These are phyloP conservation scores for Diplosoma virens DNA, from an alignment of 23 tunicate genomes.

Conservation along the genomic window DNA sequence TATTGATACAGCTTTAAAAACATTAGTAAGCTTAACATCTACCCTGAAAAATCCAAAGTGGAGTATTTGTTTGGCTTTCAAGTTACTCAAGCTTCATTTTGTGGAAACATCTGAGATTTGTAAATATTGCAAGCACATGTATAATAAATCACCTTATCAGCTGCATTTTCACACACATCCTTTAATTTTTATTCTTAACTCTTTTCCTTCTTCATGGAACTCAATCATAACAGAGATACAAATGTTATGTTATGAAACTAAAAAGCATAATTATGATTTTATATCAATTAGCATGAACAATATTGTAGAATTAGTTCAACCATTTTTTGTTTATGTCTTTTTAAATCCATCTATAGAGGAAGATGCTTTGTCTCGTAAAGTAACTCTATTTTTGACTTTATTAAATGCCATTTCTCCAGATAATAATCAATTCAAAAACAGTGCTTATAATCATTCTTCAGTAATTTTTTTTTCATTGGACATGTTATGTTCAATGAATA, in stretches of 20 bases:
- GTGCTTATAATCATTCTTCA: too few species aligned
- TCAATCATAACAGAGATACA: slow-evolving; percentile 23
- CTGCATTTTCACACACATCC: slow-evolving; percentile 55
- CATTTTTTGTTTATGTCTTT: slow-evolving; percentile 31
- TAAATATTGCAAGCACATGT: not conserved
- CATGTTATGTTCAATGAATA: too few species aligned
- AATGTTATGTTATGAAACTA: not conserved
- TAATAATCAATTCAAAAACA: too few species aligned
- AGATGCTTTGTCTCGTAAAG: not conserved
- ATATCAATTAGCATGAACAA: not conserved
- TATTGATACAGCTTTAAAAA: slow-evolving; percentile 1
- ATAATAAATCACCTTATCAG: slow-evolving; percentile 15
- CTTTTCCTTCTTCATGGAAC: slow-evolving; percentile 34
- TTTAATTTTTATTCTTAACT: slow-evolving; percentile 47
- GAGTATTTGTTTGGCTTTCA: slow-evolving; percentile 7
- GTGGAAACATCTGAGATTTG: not conserved
- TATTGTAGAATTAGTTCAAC: slow-evolving; percentile 22
- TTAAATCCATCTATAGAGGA: slow-evolving; percentile 30
- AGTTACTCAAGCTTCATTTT: slow-evolving; percentile 9
- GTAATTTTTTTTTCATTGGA: too few species aligned
- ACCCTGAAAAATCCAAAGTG: slow-evolving; percentile 1
- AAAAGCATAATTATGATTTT: not conserved
- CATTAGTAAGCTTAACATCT: slow-evolving; percentile 6
- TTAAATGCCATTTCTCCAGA: not conserved
- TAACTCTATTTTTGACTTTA: slow-evolving; percentile 8